Base-by-base conservation (phyloP, 1,140 invertebrate species). In the Cotesia glomerata region DNA sequence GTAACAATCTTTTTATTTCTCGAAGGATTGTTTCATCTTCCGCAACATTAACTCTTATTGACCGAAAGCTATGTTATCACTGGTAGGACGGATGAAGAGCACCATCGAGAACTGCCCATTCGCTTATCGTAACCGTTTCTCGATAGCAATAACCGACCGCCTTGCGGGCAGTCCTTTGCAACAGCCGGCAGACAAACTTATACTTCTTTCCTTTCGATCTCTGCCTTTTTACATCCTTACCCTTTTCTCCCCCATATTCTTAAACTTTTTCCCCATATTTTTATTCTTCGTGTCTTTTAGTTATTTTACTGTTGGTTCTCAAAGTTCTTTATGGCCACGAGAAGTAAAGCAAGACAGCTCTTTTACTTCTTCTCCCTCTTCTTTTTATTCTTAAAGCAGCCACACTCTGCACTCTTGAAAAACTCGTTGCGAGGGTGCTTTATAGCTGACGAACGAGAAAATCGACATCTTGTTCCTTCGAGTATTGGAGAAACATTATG, bases 141-240 rank as follows among this genome's bases (percentile, higher is more conserved):
- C 81, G 81, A 82, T 79, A 79, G 71, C 79, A 82, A 83, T 81
- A 82, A 80, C 74, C 56, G 68, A 56, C 58, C 52, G 61, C n/a
- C 72, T 39, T 51, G 45, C 11, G 61, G 14, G 18, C 61, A 63
- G 63, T 63, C 61, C 69, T 36, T 59, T 39, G 72, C 62, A 73
- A 73, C 72, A 73, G 72, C 72, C 72, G 72, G 65, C 36, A 32
- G 49, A 58, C 49, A 49, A 63, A 73, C 59, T 73, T 64, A 26
- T 69, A 73, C 72, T 73, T 73, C 65, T 64, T 68, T 64, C 18
- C 9, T 26, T 26, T 26, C 26, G 26, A 26, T 26, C 26, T 26
- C 26, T 26, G 26, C 26, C 26, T 26, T 26, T 26, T 26, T 26
- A 26, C 18, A 61, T 61, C 11, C 13, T 8, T 26, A 18, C 58